Evolutionary conservation across 2,113 vertebrate genomes (phyloP).

Genomic region (Osmerus eperlanus): DNA sequence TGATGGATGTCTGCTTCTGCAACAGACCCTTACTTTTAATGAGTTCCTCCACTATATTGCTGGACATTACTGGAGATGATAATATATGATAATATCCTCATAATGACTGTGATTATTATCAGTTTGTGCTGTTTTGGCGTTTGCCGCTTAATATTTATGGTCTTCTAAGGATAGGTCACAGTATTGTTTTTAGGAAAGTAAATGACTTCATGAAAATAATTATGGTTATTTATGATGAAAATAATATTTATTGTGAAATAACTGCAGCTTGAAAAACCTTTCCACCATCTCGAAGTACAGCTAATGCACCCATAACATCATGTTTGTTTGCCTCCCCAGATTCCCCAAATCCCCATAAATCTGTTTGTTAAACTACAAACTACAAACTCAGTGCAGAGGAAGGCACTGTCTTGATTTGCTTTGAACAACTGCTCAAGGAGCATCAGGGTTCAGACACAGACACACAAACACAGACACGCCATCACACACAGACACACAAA

Average conservation of each 20-base stretch:
- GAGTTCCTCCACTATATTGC: slow-evolving; percentile 49
- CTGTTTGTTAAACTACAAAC: slow-evolving; percentile 38
- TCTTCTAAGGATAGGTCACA: no score
- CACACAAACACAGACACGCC: no score
- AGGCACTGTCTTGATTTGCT: slow-evolving; percentile 40
- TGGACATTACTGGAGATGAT: slow-evolving; percentile 44
- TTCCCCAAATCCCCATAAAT: slow-evolving; percentile 26
- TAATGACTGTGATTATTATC: slow-evolving; percentile 56
- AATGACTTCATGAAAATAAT: background rate
- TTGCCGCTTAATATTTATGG: no score
- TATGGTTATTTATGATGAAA: background rate
- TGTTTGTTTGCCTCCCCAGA: slow-evolving; percentile 25
- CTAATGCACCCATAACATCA: background rate
- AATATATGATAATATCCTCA: slow-evolving; percentile 46
- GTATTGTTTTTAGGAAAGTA: no score
- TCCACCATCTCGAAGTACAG: background rate
- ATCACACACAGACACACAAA: slow-evolving; percentile 1
- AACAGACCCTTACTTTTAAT: slow-evolving; percentile 56
- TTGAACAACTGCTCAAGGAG: slow-evolving; percentile 38
- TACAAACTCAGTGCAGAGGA: slow-evolving; percentile 37
- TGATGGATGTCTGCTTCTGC: slow-evolving; percentile 66
- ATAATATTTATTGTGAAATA: background rate
- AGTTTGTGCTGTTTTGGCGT: slow-evolving; percentile 35
- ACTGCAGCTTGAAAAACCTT: background rate
- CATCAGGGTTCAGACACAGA: slow-evolving; percentile 36